Conservation (phyloP, 2,797 vertebrate species). For the Neosilurus mollespiculum region DNA sequence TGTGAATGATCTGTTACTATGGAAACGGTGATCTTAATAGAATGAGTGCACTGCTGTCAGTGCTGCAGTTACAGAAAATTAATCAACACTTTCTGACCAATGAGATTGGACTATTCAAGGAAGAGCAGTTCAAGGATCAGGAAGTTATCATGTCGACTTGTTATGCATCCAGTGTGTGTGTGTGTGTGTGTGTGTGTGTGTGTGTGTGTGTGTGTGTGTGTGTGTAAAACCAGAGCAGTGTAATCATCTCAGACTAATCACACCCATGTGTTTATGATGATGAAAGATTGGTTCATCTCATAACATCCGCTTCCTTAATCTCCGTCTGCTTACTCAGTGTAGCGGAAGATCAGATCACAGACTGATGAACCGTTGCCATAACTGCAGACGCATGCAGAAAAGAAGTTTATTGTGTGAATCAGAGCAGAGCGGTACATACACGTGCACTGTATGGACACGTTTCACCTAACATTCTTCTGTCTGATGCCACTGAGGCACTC, state of each 20-base stretch:
- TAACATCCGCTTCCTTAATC: slow-evolving; percentile 6
- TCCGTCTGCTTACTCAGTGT: slow-evolving; percentile 19
- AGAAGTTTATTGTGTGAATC: background rate
- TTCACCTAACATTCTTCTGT: background rate
- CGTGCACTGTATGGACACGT: too few relatives aligned
- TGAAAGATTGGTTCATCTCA: slow-evolving; percentile 15
- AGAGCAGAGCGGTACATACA: background rate
- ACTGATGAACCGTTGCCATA: slow-evolving; percentile 3
- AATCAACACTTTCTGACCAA: background rate
- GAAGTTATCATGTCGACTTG: background rate
- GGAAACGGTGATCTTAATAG: background rate
- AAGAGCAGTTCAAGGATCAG: background rate
- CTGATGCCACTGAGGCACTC: background rate
- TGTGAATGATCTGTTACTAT: background rate
- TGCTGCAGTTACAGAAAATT: background rate
- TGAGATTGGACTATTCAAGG: background rate
- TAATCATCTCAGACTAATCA: slow-evolving; percentile 17
- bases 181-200: slow-evolving; percentile 3
- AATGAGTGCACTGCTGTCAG: background rate
- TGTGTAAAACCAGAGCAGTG: background rate
- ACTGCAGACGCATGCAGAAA: background rate
- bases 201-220: background rate
- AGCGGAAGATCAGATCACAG: background rate
- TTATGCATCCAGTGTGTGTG: background rate
- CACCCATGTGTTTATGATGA: background rate